Percentiles rank a stretch among this genome's conserved stretches.
Evolutionary conservation across 2,113 vertebrate genomes (phyloP).

Genomic region (Dicrurus megarhynchus): DNA sequence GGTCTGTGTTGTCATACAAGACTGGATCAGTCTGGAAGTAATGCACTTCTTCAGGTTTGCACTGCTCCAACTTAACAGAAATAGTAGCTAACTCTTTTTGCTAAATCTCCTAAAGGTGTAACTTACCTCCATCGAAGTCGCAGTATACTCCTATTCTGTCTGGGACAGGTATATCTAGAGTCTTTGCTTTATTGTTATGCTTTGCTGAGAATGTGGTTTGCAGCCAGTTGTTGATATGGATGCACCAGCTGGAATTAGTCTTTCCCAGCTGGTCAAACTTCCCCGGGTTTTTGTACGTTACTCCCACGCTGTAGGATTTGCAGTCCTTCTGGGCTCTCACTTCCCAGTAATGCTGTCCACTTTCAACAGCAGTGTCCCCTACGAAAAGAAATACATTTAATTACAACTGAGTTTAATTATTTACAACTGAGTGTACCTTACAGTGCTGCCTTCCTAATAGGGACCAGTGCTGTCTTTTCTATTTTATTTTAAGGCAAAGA

Average conservation of each 20-base stretch:
- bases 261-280: conserved; percentile 94
- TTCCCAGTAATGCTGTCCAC: conserved; percentile 92
- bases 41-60: neutral
- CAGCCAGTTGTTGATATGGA: conserved; percentile 93
- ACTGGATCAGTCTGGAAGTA: neutral
- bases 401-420: neutral
- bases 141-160: conserved; percentile 90
- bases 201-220: conserved; percentile 89
- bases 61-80: neutral
- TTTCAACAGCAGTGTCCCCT: conserved; percentile 86
- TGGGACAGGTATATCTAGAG: conserved; percentile 81
- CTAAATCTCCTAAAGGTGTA: neutral
- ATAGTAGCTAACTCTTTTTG: neutral
- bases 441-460: neutral
- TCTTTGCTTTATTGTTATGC: conserved; percentile 91
- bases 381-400: neutral
- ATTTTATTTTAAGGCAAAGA: neutral
- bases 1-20: neutral
- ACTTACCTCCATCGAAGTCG: conserved; percentile 88
- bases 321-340: conserved; percentile 88
- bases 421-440: neutral
- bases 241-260: conserved; percentile 88
- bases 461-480: neutral
- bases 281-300: conserved; percentile 85
- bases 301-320: conserved; percentile 89